Percentiles rank a stretch among this genome's conserved stretches.
These are phyloP conservation scores for Capreolus pygargus DNA, from an alignment of 2,113 vertebrate species.

Conservation along the genomic window DNA sequence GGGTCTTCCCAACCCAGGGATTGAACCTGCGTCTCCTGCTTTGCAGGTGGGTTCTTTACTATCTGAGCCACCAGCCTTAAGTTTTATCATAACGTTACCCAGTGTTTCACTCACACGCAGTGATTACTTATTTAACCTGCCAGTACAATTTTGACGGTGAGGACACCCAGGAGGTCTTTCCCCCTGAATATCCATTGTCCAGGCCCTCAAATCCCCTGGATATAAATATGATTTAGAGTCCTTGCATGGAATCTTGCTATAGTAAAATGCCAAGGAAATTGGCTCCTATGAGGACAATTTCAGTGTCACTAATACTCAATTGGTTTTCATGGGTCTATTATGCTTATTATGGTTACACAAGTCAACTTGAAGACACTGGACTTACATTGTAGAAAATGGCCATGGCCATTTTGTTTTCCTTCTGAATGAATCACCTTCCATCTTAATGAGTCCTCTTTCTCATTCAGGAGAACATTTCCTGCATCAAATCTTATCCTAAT, in stretches of 20 bases:
- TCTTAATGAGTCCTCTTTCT: neutral
- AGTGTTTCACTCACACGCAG: neutral
- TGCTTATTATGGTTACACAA: neutral
- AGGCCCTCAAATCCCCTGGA: neutral
- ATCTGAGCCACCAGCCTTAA: neutral
- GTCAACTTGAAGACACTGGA: neutral
- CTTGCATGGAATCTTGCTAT: neutral
- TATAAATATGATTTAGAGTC: neutral
- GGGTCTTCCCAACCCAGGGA: neutral
- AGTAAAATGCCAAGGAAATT: neutral
- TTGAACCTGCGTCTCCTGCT: neutral
- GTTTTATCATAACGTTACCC: fast-evolving
- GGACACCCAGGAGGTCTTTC: neutral
- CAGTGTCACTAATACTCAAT: neutral
- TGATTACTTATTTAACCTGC: neutral
- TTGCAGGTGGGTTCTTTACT: neutral
- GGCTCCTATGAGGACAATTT: neutral
- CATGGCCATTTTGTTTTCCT: neutral
- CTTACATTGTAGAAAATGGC: neutral
- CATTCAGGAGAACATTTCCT: neutral
- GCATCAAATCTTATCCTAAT: neutral
- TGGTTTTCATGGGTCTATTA: neutral
- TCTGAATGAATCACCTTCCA: neutral
- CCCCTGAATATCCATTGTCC: neutral
- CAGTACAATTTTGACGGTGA: neutral